These are phyloP conservation scores for Nomada goodeniana DNA, from an alignment of 2,888 invertebrate genomes.

Conservation along the genomic window DNA sequence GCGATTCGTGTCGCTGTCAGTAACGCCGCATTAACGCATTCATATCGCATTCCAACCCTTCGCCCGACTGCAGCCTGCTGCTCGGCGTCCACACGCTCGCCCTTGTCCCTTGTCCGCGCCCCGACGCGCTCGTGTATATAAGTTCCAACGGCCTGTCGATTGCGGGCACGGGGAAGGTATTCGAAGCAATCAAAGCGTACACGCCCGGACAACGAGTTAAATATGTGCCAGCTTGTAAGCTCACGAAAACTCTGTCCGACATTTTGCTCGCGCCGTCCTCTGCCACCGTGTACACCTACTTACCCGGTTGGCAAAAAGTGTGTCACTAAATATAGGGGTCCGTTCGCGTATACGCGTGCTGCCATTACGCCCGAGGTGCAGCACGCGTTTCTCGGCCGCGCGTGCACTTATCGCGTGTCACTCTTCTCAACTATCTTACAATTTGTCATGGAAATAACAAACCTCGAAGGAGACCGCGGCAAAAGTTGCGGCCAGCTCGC, in stretches of 20 bases:
- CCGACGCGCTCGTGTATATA: slow-evolving; percentile 26
- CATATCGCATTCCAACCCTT: slow-evolving; percentile 78
- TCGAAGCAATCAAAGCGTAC: slow-evolving; percentile 30
- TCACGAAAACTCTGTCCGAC: slow-evolving; percentile 13
- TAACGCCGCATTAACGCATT: slow-evolving; percentile 78
- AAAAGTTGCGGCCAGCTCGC: slow-evolving; percentile 27
- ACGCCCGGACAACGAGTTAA: slow-evolving; percentile 19
- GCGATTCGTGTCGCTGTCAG: slow-evolving; percentile 78
- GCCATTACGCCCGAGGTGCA: slow-evolving; percentile 33
- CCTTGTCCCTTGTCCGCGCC: slow-evolving; percentile 29
- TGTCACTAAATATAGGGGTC: slow-evolving; percentile 40
- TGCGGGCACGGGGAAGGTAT: slow-evolving; percentile 27
- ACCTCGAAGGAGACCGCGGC: slow-evolving; percentile 19
- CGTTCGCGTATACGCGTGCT: slow-evolving; percentile 24
- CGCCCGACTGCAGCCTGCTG: slow-evolving; percentile 58
- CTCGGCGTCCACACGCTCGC: slow-evolving; percentile 55
- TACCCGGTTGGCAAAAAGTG: slow-evolving; percentile 40
- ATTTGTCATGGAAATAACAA: slow-evolving; percentile 39
- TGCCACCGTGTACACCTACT: slow-evolving; percentile 5
- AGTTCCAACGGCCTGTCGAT: slow-evolving; percentile 3
- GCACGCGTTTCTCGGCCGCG: slow-evolving; percentile 35
- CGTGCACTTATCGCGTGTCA: slow-evolving; percentile 45
- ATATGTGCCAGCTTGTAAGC: slow-evolving; percentile 24
- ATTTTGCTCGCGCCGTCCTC: not conserved
- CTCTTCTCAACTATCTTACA: slow-evolving; percentile 32